A percentile compares a stretch with the other conserved stretches of the same genome.
These are phyloP conservation scores for Asarcornis scutulata DNA, from an alignment of 2,113 vertebrate species.

Conservation along the genomic window DNA sequence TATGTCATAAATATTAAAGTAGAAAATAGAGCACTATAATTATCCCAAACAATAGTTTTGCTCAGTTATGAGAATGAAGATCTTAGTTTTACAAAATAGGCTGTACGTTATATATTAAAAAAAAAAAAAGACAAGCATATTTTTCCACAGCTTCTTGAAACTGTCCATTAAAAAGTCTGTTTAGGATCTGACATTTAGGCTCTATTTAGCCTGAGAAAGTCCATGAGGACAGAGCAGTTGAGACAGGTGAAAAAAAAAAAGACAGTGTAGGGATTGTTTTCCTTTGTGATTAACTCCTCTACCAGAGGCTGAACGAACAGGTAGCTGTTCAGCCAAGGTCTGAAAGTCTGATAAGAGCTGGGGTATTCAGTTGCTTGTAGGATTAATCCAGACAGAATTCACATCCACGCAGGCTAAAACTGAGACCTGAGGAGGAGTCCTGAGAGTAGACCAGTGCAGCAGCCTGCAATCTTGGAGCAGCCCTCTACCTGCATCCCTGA, in stretches of 20 bases:
- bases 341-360: background rate
- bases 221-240: background rate
- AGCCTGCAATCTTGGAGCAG: background rate
- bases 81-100: background rate
- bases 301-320: background rate
- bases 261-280: background rate
- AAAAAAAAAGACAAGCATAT: background rate
- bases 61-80: background rate
- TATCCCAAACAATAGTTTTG: background rate
- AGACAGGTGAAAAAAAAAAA: background rate
- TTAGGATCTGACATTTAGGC: background rate
- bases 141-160: background rate
- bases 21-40: background rate
- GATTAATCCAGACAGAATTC: background rate
- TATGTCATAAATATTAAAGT: background rate
- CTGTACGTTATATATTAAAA: background rate
- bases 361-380: background rate
- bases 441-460: background rate
- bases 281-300: background rate
- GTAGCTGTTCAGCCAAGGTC: background rate
- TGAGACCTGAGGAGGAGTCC: background rate
- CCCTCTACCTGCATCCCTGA: background rate
- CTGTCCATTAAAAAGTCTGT: background rate
- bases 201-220: background rate
- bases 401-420: background rate